Base-by-base conservation (phyloP, 2,797 vertebrate species). In the Notolepis coatsorum region DNA sequence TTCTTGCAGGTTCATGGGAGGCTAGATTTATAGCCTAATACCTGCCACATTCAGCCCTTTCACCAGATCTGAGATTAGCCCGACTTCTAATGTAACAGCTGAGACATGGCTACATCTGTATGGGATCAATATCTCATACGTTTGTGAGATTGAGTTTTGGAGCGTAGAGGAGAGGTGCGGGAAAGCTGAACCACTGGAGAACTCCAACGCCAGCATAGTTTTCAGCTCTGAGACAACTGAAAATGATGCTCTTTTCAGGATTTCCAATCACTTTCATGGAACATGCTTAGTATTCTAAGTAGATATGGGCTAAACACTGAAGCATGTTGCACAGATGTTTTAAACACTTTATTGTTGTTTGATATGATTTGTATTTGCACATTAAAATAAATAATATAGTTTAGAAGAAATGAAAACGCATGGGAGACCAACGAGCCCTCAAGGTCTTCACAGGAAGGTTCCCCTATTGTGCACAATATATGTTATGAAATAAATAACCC, bases 111-210 rank as follows among this genome's bases (percentile, higher is more conserved):
- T 72, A 84, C 74, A 60, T 87, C 81, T 77, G 62, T 80, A 57
- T 77, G 55, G 60, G 88, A 92, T 92, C 89, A 86, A 91, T 91
- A 92, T 74, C 85, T 90, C 88, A 89, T 91, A 87, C 78, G 71
- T 77, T 78, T 73, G 79, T 71, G 62, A 84, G 86, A 91, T 87
- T 85, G 84, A 87, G 75, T 87, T 88, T 86, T 71, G 67, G 53
- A 71, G 67, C 67, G 30, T 46, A 27, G 48, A 33, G 20, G 53
- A 5, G n/a, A 33, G 28, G 20, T 38, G 39, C 24, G 5, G 24
- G 5, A 63, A 28, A 42, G 47, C 33, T 31, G 52, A 61, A 50
- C 17, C 21, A 48, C 21, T 28, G 37, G 13, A 46, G 65, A 70
- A 77, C 66, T 69, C 51, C n/a, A 61, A 68, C 65, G 45, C 9